Conservation (phyloP, 2,797 vertebrate species). For the Periparus ater region DNA sequence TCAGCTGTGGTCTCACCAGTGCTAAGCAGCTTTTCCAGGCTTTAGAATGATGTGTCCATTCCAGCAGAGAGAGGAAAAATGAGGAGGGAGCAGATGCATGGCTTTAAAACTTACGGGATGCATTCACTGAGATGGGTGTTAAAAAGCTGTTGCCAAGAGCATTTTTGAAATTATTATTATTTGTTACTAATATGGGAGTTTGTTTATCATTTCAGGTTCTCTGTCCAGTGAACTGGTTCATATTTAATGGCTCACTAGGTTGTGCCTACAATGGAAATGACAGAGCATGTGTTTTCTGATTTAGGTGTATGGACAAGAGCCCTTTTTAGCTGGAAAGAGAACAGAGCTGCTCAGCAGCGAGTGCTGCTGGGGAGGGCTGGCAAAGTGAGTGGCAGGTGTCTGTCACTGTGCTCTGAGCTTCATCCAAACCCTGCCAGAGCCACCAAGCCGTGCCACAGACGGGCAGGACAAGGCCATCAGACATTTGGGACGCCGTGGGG, state of each 20-base stretch:
- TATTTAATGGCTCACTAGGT: conserved; percentile 29
- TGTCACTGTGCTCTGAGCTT: background rate
- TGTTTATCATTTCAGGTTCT: background rate
- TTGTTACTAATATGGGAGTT: background rate
- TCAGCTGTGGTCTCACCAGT: background rate
- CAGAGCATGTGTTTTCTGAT: background rate
- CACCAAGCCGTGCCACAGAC: background rate
- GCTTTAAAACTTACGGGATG: background rate
- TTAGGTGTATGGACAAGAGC: background rate
- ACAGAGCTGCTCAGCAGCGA: background rate
- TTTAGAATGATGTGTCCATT: background rate
- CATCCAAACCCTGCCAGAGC: background rate
- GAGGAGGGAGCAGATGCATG: background rate
- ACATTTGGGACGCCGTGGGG: background rate
- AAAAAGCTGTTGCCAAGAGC: background rate
- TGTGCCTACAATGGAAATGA: background rate
- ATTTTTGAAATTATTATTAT: background rate
- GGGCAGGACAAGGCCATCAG: background rate
- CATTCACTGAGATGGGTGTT: background rate
- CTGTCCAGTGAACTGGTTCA: conserved; percentile 18
- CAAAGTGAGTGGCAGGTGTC: background rate
- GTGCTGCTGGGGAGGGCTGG: background rate
- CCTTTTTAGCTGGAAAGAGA: background rate
- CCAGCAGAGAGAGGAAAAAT: background rate
- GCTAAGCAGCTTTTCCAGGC: background rate